Conservation (phyloP, 2,113 vertebrate species). For the Serilophus lunatus region DNA sequence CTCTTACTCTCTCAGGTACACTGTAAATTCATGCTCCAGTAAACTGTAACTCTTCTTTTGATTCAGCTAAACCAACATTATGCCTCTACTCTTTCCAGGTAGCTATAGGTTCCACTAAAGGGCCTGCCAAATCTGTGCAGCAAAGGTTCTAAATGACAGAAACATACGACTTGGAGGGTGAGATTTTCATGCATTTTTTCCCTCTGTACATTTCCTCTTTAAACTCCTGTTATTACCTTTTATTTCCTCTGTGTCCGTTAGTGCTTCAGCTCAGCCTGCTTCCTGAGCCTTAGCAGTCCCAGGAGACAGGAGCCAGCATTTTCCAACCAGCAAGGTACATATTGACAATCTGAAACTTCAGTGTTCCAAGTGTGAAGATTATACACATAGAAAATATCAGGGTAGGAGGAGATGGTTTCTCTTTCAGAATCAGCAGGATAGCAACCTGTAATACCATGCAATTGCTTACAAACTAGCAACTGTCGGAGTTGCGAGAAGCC, state of each 20-base stretch:
- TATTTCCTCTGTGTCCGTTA: neutral
- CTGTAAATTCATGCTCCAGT: neutral
- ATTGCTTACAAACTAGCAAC: neutral
- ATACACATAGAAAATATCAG: neutral
- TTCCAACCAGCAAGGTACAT: conserved; percentile 7
- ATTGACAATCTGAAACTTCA: neutral
- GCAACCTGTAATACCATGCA: neutral
- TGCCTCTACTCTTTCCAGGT: neutral
- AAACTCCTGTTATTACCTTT: neutral
- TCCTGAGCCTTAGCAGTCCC: neutral
- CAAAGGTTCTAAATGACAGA: neutral
- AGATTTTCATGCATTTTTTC: neutral
- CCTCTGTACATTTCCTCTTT: neutral
- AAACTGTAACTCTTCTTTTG: neutral
- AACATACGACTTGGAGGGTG: neutral
- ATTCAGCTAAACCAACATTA: neutral
- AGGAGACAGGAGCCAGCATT: neutral
- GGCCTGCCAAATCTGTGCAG: neutral
- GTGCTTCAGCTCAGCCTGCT: neutral
- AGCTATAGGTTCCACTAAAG: neutral
- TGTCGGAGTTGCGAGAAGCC: neutral
- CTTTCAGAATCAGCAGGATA: neutral
- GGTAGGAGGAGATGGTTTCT: neutral
- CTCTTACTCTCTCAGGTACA: neutral
- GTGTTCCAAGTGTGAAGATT: neutral